These are phyloP conservation scores for Siphamia tubifer DNA, from an alignment of 2,113 vertebrate species.

Conservation along the genomic window DNA sequence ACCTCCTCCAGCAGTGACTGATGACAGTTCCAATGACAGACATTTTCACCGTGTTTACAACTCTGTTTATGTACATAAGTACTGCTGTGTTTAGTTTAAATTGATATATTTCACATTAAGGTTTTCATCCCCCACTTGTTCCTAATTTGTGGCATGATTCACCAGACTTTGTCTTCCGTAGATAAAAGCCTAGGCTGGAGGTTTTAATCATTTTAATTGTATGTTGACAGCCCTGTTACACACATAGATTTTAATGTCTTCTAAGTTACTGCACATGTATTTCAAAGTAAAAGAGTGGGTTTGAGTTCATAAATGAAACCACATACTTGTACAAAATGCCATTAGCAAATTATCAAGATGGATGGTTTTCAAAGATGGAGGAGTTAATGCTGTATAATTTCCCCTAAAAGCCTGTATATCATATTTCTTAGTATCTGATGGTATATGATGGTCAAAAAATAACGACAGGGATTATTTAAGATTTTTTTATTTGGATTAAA, in stretches of 20 bases:
- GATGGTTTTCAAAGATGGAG: background rate
- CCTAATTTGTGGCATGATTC: background rate
- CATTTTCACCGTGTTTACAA: slow-evolving; percentile 7
- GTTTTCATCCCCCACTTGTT: background rate
- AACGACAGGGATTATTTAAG: background rate
- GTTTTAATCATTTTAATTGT: slow-evolving; percentile 16
- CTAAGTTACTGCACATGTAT: background rate
- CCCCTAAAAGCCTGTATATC: background rate
- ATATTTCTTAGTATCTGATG: background rate
- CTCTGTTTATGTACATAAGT: slow-evolving; percentile 14
- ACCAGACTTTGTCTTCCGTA: slow-evolving; percentile 1
- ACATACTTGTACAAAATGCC: background rate
- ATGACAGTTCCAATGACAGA: background rate
- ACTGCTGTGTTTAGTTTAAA: slow-evolving; percentile 12
- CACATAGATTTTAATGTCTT: background rate
- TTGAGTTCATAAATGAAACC: background rate
- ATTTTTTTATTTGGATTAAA: background rate
- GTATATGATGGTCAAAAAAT: background rate
- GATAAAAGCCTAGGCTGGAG: background rate
- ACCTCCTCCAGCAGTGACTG: background rate
- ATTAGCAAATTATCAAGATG: background rate
- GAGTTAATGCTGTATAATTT: background rate
- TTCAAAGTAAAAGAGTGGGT: background rate
- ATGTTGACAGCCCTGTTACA: slow-evolving; percentile 9
- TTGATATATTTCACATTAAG: background rate